Base-by-base conservation (phyloP, 1,140 invertebrate species). In the Hyphantria cunea region DNA sequence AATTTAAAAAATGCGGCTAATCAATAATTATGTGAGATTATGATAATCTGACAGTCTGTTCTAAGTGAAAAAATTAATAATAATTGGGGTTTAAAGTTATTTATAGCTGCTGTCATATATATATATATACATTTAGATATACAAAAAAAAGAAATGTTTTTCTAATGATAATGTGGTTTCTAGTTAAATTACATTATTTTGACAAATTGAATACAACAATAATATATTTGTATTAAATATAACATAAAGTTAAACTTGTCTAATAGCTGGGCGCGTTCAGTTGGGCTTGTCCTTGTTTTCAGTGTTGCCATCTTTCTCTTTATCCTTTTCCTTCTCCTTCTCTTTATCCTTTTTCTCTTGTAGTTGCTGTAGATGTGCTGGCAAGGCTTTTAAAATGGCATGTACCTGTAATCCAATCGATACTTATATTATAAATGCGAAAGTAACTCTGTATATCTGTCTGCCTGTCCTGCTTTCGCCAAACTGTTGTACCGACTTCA, bases 361-460 rank as follows among this genome's bases (percentile, higher is more conserved):
- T 44, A 93, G 90, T 58, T 92, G 87, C 69, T 93, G 93, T 32
- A 93, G 86, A 74, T 93, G 92, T 11, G 94, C 93, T 42, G 97
- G 97, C 65, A 99, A 91, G 60, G 97, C 97, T 89, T 99, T 99
- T 25, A 99, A 91, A 64, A 99, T 99, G 3, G 95, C 95, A 74
- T 96, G 95, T 4, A 93, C 92, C 91, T 91, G 53, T 12, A 33
- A 32, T 39, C 10, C n/a, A n/a, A n/a, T n/a, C n/a, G n/a, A n/a
- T n/a, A n/a, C n/a, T n/a, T n/a, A n/a, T n/a, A n/a, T n/a, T n/a
- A n/a, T n/a, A n/a, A n/a, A n/a, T n/a, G n/a, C n/a, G n/a, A n/a
- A n/a, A n/a, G n/a, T n/a, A n/a, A n/a, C n/a, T n/a, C n/a, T n/a
- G n/a, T n/a, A n/a, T n/a, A n/a, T n/a, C n/a, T n/a, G n/a, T n/a